Evolutionary conservation across 1,140 invertebrate genomes (phyloP), one percentile per base, ranked within the genome.

Genomic region (Drosophila punjabiensis): DNA sequence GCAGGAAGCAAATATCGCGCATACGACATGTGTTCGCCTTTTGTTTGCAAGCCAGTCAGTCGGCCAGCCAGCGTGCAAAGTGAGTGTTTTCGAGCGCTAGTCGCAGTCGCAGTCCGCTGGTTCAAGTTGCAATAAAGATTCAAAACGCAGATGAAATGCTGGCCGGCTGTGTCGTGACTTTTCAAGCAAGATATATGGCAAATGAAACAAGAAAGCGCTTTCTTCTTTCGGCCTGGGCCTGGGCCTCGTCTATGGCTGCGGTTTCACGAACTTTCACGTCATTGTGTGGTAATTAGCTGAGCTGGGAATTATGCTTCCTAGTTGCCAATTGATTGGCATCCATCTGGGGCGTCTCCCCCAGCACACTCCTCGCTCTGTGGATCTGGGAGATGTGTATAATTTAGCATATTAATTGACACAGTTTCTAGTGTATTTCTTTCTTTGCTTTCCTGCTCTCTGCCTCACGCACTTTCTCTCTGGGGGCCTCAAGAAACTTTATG

Each of bases 391-490:
- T 76, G 76, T 83, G 85, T 89, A 89, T 89, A 89, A 90, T 89
- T 89, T 90, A 89, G 85, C 85, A 89, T 89, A 89, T 89, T 90
- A 89, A 89, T 89, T 89, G 85, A 90, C 85, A 89, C 75, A 89
- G 82, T 90, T 89, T 89, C 81, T 77, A 81, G 77, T 82, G 28
- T 53, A 53, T 74, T 55, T 70, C 47, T 70, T 35, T 58, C 50
- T 82, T 65, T 64, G 53, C 45, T 43, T 76, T 60, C 48, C 48
- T 43, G 39, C 68, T 50, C 62, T 76, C 53, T 71, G 59, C 74
- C 74, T 64, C 80, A 85, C 82, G 82, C 82, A 90, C 86, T 90
- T 90, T 89, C 86, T 90, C 85, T 59, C 30, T n/a, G 50, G 48
- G 48, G 48, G 68, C 60, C 35, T 80, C 48, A 73, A 63, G 58